Conservation (phyloP, 1,140 invertebrate genomes). For the Calliphora vicina region DNA sequence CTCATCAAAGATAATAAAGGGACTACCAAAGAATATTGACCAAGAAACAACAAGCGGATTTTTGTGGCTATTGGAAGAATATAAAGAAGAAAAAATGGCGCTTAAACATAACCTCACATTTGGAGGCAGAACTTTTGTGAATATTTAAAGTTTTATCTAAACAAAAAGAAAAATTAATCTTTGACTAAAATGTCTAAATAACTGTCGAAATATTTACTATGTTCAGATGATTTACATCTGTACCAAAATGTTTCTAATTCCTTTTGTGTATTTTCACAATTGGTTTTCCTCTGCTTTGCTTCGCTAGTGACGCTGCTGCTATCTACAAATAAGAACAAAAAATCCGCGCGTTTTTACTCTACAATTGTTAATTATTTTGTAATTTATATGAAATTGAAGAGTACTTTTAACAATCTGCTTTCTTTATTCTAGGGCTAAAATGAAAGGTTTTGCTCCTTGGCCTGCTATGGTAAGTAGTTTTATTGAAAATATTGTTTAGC, state of each 20-base stretch:
- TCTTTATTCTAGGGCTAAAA: conserved; percentile 87
- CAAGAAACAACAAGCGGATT: conserved; percentile 3
- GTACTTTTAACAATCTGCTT: neutral
- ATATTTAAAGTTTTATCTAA: neutral
- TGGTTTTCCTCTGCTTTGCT: neutral
- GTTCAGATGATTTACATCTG: neutral
- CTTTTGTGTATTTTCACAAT: neutral
- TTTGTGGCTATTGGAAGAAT: neutral
- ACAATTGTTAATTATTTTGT: neutral
- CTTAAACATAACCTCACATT: conserved; percentile 39
- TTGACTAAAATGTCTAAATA: too few species aligned
- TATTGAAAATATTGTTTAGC: conserved; percentile 36
- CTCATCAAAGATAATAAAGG: neutral
- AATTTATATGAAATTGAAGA: neutral
- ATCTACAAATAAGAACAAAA: neutral
- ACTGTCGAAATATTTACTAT: neutral
- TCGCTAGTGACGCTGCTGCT: neutral
- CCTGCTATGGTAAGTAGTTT: conserved; percentile 84
- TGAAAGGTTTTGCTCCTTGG: conserved; percentile 95
- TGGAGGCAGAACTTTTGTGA: neutral
- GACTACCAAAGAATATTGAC: neutral
- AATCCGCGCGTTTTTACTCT: neutral
- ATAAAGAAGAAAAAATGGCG: conserved; percentile 36
- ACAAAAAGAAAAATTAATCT: neutral
- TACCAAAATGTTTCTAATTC: neutral